Conservation (phyloP, 2,888 invertebrate genomes). For the Agriopis leucophaearia region DNA sequence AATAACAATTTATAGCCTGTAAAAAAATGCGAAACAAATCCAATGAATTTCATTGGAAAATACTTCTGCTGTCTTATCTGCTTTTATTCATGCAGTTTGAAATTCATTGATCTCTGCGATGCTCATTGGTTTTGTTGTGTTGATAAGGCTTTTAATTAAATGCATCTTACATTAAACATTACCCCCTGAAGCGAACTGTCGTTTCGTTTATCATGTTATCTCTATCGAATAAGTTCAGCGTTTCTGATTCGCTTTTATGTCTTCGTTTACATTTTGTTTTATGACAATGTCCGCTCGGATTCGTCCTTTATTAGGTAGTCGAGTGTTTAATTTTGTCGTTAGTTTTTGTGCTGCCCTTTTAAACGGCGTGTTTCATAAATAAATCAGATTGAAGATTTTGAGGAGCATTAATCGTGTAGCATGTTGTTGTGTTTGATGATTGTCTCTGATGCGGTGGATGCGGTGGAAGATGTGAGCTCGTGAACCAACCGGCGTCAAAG, state of each 20-base stretch:
- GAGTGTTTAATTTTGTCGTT: constrained; percentile 57
- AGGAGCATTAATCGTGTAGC: constrained; percentile 75
- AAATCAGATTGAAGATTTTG: constrained; percentile 68
- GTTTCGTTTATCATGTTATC: constrained; percentile 77
- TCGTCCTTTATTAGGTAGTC: constrained; percentile 51
- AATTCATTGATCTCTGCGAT: constrained; percentile 49
- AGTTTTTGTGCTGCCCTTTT: constrained; percentile 60
- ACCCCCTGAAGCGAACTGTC: constrained; percentile 75
- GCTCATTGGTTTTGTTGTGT: constrained; percentile 48
- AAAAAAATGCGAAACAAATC: background rate
- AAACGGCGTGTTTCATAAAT: constrained; percentile 62
- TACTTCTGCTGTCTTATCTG: constrained; percentile 1
- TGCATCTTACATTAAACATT: constrained; percentile 78
- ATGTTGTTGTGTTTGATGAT: constrained; percentile 61
- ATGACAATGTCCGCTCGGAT: constrained; percentile 39
- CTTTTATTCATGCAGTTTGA: constrained; percentile 33
- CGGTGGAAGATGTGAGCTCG: background rate
- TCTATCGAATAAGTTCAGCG: constrained; percentile 67
- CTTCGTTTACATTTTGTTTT: constrained; percentile 56
- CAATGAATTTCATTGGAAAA: background rate
- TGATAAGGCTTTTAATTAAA: constrained; percentile 71
- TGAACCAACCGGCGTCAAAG: too few species aligned
- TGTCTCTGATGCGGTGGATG: constrained; percentile 45
- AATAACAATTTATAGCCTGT: background rate
- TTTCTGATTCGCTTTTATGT: constrained; percentile 69